Evolutionary conservation across 2,888 invertebrate genomes (phyloP).

Genomic region (Sarcophaga variegata): DNA sequence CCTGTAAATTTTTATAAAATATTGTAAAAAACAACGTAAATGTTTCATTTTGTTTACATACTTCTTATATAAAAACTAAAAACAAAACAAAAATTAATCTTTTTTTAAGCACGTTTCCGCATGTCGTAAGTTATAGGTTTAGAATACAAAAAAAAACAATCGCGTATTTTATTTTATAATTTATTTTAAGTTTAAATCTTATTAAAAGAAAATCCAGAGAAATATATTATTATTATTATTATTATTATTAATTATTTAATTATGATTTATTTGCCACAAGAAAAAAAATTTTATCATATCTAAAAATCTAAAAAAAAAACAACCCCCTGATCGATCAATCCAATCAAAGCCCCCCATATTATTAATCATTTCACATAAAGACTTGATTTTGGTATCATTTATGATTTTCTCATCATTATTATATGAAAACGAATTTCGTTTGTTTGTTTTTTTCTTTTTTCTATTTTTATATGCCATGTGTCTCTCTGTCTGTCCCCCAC

Average conservation of each 20-base stretch:
- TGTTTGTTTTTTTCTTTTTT: slow-evolving; percentile 71
- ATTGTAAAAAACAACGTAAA: too few species aligned
- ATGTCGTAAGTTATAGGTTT: slow-evolving; percentile 1
- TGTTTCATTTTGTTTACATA: too few species aligned
- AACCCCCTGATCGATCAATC: background rate
- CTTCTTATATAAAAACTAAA: too few species aligned
- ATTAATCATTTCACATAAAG: slow-evolving; percentile 19
- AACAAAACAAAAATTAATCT: background rate
- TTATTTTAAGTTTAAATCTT: slow-evolving; percentile 19
- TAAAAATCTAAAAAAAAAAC: background rate
- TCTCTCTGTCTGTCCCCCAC: slow-evolving; percentile 82
- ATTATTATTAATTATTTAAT: slow-evolving; percentile 26
- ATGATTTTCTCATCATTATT: slow-evolving; percentile 68
- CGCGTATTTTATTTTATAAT: background rate
- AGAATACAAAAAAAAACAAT: too few species aligned
- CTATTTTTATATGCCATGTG: slow-evolving; percentile 80
- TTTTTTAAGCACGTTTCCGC: slow-evolving; percentile 49
- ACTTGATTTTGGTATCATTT: slow-evolving; percentile 55
- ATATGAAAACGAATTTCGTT: slow-evolving; percentile 63
- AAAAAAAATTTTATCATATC: too few species aligned
- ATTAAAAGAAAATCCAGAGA: background rate
- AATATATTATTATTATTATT: slow-evolving; percentile 14
- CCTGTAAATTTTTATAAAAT: too few species aligned
- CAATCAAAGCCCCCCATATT: slow-evolving; percentile 15
- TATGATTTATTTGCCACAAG: background rate